Percentiles rank a stretch among this genome's conserved stretches.
phyloP scores from a whole-genome alignment of 2,888 invertebrate genomes.

The Melinaea marsaeus region DNA sequence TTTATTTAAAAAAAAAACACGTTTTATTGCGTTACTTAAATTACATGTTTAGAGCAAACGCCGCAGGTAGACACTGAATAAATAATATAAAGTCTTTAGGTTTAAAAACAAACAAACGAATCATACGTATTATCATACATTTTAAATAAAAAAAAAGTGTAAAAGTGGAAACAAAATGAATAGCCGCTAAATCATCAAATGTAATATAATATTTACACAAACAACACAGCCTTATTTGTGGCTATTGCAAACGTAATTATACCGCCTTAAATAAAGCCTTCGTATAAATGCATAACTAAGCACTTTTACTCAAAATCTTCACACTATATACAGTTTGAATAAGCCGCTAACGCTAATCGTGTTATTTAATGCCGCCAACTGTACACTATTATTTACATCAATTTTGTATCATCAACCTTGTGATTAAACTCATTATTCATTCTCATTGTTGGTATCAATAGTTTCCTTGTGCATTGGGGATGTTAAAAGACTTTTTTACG shows the following conservation, averaged over 20 bases:
- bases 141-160: background rate
- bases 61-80: too few species aligned
- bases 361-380: constrained; percentile 8
- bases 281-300: constrained; percentile 19
- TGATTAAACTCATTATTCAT: constrained; percentile 12
- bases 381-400: constrained; percentile 10
- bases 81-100: background rate
- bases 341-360: constrained; percentile 7
- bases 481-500: background rate
- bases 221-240: constrained; percentile 5
- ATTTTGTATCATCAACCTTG: constrained; percentile 6
- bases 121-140: background rate
- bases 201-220: background rate
- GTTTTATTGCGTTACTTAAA: too few species aligned
- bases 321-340: constrained; percentile 12
- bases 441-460: constrained; percentile 3
- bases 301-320: constrained; percentile 12
- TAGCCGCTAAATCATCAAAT: background rate
- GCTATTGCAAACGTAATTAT: constrained; percentile 10
- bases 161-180: background rate
- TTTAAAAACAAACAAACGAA: background rate
- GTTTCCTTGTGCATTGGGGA: background rate
- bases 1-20: too few species aligned
- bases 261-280: constrained; percentile 12
- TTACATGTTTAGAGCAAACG: too few species aligned